phyloP scores from a whole-genome alignment of 2,888 invertebrate genomes.

The Drosophila phalerata region DNA sequence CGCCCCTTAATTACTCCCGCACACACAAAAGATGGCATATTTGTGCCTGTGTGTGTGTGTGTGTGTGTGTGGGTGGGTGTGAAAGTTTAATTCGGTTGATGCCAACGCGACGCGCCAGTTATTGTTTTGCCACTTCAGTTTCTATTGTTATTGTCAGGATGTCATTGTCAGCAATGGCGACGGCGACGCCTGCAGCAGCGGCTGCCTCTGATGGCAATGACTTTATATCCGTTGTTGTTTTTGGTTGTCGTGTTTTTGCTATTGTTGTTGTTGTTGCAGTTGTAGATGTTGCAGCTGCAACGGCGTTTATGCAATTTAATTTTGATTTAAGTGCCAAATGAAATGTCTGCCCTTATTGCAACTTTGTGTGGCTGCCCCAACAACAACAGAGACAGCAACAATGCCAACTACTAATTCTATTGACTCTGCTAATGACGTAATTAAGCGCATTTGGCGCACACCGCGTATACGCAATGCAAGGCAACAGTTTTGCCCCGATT shows the following conservation, averaged over 20 bases:
- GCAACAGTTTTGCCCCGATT: conserved; percentile 39
- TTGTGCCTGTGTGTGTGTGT: conserved; percentile 20
- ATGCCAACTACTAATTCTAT: conserved; percentile 75
- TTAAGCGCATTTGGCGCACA: conserved; percentile 73
- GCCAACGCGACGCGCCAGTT: conserved; percentile 77
- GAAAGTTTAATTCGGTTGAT: conserved; percentile 54
- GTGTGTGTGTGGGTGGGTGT: conserved; percentile 28
- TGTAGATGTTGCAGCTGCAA: conserved; percentile 40
- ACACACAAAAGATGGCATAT: conserved; percentile 40
- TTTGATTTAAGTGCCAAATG: conserved; percentile 75
- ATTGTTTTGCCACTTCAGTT: conserved; percentile 81
- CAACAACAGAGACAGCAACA: conserved; percentile 53
- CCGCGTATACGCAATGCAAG: conserved; percentile 55
- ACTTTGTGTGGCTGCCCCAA: conserved; percentile 44
- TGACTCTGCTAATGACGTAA: conserved; percentile 84
- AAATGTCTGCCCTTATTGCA: conserved; percentile 59
- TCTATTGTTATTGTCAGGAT: conserved; percentile 78
- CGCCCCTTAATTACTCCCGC: conserved; percentile 34
- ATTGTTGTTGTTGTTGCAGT: conserved; percentile 26
- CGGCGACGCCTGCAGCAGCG: conserved; percentile 28
- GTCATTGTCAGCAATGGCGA: conserved; percentile 29
- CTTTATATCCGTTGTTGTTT: conserved; percentile 59
- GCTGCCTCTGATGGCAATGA: conserved; percentile 62
- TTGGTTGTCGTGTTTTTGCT: conserved; percentile 25
- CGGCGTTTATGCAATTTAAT: conserved; percentile 74